Percentiles rank a stretch among this genome's conserved stretches.
phyloP scores from a whole-genome alignment of 2,888 invertebrate genomes.

The Aphidoletes aphidimyza region DNA sequence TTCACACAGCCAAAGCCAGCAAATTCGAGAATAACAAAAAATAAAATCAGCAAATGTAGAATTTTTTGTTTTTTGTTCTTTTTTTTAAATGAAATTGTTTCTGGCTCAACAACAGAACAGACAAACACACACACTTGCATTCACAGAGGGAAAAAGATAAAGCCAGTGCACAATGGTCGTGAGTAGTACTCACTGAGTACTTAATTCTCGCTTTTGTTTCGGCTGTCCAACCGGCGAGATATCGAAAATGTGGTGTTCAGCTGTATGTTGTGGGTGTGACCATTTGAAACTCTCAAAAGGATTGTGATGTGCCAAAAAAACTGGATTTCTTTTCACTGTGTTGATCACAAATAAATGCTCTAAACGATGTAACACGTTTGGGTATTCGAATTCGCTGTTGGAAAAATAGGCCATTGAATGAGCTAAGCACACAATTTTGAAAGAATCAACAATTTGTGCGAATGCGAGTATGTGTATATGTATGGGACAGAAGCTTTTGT shows the following conservation, averaged over 20 bases:
- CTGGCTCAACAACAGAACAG: no score
- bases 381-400: neutral
- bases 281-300: neutral
- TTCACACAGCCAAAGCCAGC: neutral
- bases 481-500: neutral
- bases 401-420: neutral
- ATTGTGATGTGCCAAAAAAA: neutral
- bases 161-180: neutral
- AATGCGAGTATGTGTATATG: neutral
- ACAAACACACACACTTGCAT: no score
- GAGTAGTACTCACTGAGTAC: neutral
- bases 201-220: slow-evolving; percentile 10
- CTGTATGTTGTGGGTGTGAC: slow-evolving; percentile 17
- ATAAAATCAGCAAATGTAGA: no score
- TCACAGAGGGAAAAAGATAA: no score
- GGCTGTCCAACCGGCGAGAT: neutral
- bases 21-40: no score
- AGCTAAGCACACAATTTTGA: neutral
- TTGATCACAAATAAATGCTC: neutral
- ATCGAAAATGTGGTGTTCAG: neutral
- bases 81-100: no score
- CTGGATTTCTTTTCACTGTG: neutral
- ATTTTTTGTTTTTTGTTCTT: no score
- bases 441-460: neutral
- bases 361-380: neutral